These are phyloP conservation scores for Hirundo rustica DNA, from an alignment of 2,797 vertebrate species.

Conservation along the genomic window DNA sequence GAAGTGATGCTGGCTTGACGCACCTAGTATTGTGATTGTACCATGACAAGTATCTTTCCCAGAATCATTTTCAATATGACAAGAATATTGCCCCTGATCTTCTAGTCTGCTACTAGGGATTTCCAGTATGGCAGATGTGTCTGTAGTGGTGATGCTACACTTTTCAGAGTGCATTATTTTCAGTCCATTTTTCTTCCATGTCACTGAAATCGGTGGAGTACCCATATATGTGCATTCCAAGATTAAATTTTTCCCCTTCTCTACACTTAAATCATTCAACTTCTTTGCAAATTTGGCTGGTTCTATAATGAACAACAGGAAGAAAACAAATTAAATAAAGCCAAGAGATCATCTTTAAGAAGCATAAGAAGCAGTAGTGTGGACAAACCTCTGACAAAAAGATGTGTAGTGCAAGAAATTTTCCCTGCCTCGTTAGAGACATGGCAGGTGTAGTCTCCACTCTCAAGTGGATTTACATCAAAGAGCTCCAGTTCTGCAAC, in stretches of 20 bases:
- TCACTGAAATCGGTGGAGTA: conserved; percentile 91
- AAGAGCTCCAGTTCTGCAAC: conserved; percentile 86
- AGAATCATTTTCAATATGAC: conserved; percentile 92
- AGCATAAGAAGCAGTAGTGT: background rate
- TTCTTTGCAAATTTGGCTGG: conserved; percentile 92
- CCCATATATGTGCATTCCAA: conserved; percentile 90
- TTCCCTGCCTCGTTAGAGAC: conserved; percentile 92
- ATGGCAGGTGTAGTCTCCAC: conserved; percentile 94
- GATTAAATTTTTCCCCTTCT: conserved; percentile 88
- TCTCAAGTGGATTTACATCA: conserved; percentile 81
- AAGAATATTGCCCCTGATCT: conserved; percentile 89
- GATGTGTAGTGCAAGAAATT: conserved; percentile 85
- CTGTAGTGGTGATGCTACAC: conserved; percentile 90
- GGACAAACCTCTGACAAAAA: conserved; percentile 93
- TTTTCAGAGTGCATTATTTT: conserved; percentile 89
- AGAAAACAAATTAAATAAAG: conserved; percentile 35
- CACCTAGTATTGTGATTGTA: conserved; percentile 88
- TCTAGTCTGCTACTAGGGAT: conserved; percentile 87
- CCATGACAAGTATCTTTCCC: conserved; percentile 89
- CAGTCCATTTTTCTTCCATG: conserved; percentile 90
- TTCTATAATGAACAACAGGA: conserved; percentile 78
- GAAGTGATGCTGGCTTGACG: conserved; percentile 61
- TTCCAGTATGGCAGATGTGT: conserved; percentile 94
- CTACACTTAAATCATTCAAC: conserved; percentile 87
- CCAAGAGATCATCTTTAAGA: background rate